Evolutionary conservation across 2,888 invertebrate genomes (phyloP), one percentile per base, ranked within the genome.

Genomic region (Leptogaster cylindrica): DNA sequence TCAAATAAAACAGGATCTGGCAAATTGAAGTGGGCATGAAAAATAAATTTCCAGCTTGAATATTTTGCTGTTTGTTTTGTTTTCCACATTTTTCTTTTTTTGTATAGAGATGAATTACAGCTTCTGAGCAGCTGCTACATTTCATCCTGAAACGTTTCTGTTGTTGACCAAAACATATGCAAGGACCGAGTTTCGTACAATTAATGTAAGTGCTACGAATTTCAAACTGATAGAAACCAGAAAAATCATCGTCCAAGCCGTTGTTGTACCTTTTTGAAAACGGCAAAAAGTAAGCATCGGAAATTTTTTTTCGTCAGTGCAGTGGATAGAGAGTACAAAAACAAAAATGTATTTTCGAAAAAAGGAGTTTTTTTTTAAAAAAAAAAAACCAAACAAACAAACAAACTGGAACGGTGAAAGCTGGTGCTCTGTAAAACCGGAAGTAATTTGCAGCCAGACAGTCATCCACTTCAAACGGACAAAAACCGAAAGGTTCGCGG

Each of bases 401-500:
- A 44, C 8, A 44, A 61, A 61, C 41, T 61, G 25, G 44, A 27
- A 41, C 27, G 27, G 61, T 44, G 61, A 61, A 61, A 61, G 61
- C 61, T 12, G 20, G 16, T 41, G 61, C 61, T 23, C 61, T 27
- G 61, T n/a, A 41, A 55, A 61, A 44, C 61, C 61, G 61, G 61
- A 61, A 61, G 44, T 61, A 61, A 61, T 61, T 61, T 41, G 61
- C 44, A 44, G 44, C 61, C 44, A 55, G 55, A 55, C 55, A 55
- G 36, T 31, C 55, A 36, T 55, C 55, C 55, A 55, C 55, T 55
- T 31, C 8, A 55, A 36, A 20, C 23, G 55, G 36, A 55, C 25
- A 20, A 44, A 44, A 61, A 61, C 61, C 8, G 44, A 44, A 27
- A 55, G 8, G 33, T 12, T 18, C n/a, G 20, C 16, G 33, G 31